phyloP scores from a whole-genome alignment of 2,113 vertebrate species.

The Salvelinus alpinus region DNA sequence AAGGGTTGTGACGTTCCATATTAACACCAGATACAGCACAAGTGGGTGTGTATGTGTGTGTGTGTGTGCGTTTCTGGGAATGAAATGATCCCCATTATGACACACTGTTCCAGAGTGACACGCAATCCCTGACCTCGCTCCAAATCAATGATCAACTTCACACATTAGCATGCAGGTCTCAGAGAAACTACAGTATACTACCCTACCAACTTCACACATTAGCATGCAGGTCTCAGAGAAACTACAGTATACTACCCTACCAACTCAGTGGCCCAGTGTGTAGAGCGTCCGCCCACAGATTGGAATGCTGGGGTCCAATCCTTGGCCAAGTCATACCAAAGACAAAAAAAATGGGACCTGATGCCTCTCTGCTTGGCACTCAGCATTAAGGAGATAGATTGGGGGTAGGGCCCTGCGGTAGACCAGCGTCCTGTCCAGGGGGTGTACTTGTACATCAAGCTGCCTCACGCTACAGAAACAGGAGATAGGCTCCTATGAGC shows the following conservation, averaged over 20 bases:
- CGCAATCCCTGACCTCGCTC: slow-evolving; percentile 60
- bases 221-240: slow-evolving; percentile 50
- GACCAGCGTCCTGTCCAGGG: too few relatives aligned
- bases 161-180: slow-evolving; percentile 59
- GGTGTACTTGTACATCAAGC: too few relatives aligned
- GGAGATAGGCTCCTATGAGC: too few relatives aligned
- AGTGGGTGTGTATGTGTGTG: slow-evolving; percentile 2
- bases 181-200: slow-evolving; percentile 31
- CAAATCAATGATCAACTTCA: slow-evolving; percentile 78
- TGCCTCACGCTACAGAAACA: too few relatives aligned
- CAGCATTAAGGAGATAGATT: too few relatives aligned
- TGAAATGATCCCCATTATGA: slow-evolving; percentile 60
- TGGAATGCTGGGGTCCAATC: too few relatives aligned
- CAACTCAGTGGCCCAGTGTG: too few relatives aligned
- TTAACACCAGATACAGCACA: slow-evolving; percentile 54
- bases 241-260: slow-evolving; percentile 18
- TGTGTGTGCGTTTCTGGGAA: slow-evolving; percentile 47
- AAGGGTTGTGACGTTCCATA: slow-evolving; percentile 30
- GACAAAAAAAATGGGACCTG: too few relatives aligned
- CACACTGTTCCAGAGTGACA: slow-evolving; percentile 57
- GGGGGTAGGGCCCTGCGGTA: too few relatives aligned
- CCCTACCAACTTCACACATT: slow-evolving; percentile 35
- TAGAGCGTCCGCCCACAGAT: too few relatives aligned
- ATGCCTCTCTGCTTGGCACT: too few relatives aligned
- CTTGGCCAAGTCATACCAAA: too few relatives aligned